Base-by-base conservation (phyloP, 2,113 vertebrate genomes). In the Bombycilla garrulus region DNA sequence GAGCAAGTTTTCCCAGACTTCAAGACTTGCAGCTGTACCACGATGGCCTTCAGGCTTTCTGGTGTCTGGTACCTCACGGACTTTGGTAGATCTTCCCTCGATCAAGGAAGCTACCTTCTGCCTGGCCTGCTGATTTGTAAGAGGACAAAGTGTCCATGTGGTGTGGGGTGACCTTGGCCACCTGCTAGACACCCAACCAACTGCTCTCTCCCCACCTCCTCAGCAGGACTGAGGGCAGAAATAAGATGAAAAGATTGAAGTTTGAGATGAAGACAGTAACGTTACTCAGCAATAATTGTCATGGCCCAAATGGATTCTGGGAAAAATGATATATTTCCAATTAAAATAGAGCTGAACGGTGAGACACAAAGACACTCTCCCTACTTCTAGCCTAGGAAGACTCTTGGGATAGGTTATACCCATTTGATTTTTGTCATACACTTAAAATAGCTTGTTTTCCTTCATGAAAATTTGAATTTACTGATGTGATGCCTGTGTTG, bases 31-130 rank as follows among this genome's bases (percentile, higher is more conserved):
- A 5, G 35, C 26, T 70, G 31, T 35, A 70, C 19, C 67, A 44
- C 0, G 0, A 51, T 9, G 61, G 22, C n/a, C 38, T 64, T 66
- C 5, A 51, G 48, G 31, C 23, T 54, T 81, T 83, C 62, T 69
- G 50, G 33, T 53, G 42, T 44, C 0, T 36, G 50, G 12, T 64
- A 47, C 21, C 18, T 64, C 0, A 0, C 0, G 2, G 36, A 16
- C 66, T 72, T 60, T 35, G 26, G 19, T 5, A 64, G 21, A 56
- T 58, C 19, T 92, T 82, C 51, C n/a, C 74, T 15, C 19, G 23
- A 35, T 7, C 0, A 3, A 60, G 70, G 38, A 85, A 79, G 33
- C 14, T 74, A 21, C 73, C 15, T 71, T 62, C 65, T 92, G 53
- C 29, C 48, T 28, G 10, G 6, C 28, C 33, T 25, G 22, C 13